Evolutionary conservation across 2,113 vertebrate species (phyloP).

Genomic region (Dicentrarchus labrax): DNA sequence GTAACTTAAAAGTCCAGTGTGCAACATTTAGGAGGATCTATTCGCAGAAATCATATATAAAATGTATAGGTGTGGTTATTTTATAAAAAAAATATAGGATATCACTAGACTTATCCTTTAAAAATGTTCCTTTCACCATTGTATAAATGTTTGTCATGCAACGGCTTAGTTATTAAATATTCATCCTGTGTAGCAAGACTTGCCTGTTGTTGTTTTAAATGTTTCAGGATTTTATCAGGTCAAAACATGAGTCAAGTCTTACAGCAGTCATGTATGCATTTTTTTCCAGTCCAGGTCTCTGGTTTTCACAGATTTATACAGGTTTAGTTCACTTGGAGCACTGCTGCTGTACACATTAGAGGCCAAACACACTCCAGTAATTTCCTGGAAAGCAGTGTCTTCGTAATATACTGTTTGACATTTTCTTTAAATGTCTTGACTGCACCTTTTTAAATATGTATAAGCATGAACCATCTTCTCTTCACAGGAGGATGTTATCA

Average conservation of each 20-base stretch:
- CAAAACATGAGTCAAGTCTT: neutral
- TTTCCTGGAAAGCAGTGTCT: neutral
- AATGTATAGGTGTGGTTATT: no score
- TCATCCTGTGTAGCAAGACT: neutral
- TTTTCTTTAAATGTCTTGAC: neutral
- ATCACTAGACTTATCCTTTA: no score
- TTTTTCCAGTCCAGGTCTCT: neutral
- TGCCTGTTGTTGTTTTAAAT: neutral
- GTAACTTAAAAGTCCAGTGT: no score
- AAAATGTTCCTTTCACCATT: neutral
- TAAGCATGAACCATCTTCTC: slow-evolving; percentile 24
- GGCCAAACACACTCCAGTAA: neutral
- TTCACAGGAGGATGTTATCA: slow-evolving; percentile 97
- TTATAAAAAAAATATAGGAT: no score
- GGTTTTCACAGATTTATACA: neutral
- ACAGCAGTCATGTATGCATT: neutral
- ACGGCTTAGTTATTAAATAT: neutral
- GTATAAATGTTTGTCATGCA: neutral
- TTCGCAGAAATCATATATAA: no score
- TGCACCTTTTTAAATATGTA: neutral
- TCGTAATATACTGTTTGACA: neutral
- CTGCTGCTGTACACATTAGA: neutral
- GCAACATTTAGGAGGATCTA: no score
- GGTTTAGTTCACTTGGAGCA: neutral
- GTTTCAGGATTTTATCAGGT: neutral